Evolutionary conservation across 30 jellyfish, hydroid and myxozoan genomes (phyloP), one percentile per base, ranked within the genome.

Genomic region (Phacellophora camtschatica): DNA sequence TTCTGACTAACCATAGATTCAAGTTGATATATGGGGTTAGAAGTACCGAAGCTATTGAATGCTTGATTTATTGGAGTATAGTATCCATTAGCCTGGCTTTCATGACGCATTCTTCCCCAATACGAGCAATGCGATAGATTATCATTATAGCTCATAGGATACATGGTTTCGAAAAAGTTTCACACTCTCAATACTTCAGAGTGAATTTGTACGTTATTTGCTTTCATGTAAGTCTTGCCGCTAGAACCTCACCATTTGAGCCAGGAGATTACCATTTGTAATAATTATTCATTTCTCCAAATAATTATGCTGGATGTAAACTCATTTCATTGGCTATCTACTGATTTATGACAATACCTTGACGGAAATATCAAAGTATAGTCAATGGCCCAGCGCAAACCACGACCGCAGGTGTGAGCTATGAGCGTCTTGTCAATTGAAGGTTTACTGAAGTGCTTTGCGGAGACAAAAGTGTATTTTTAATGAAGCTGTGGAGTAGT

Each of bases 1-100:
- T 80, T 80, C 77, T 80, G 84, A 77, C 91, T 80, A 36, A 80
- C 91, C 91, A 80, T 80, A 63, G 91, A 80, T 55, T 80, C 91
- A 51, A 80, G 84, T 80, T 80, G 91, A 80, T 80, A 80, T 80
- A 80, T 80, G 91, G 91, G 84, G 91, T 65, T 80, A 80, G 91
- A 80, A 80, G 83, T 80, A 70, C 77, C 91, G 84, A 80, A 46
- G 62, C 80, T 70, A 66, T 67, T 64, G 74, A 59, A 46, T 25
- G 84, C 84, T 80, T 80, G 91, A 80, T 80, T 80, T 80, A 80
- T 80, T 41, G 91, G 91, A 64, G 91, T 35, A 28, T 80, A 80
- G 91, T 80, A 80, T 42, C 69, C 84, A 65, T 80, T 80, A 41
- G 91, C 61, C 61, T 80, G 91, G 77, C 78, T 66, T 30, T 80